Base-by-base conservation (phyloP, 1,140 invertebrate genomes). In the Lordiphosa stackelbergi region DNA sequence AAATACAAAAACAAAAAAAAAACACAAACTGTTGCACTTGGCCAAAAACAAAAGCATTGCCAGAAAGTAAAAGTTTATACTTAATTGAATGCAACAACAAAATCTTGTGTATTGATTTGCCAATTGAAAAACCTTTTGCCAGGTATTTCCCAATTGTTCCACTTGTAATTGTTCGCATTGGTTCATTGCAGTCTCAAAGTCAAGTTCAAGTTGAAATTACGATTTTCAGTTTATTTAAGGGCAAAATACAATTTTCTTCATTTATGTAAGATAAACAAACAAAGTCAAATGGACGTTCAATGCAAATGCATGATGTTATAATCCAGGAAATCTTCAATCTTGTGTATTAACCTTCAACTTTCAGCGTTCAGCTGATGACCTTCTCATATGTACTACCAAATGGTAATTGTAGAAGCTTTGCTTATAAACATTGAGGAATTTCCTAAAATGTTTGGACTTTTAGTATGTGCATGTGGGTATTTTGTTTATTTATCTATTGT, bases 61-160 rank as follows among this genome's bases (percentile, higher is more conserved):
- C 77, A 81, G 77, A 81, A 83, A 81, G 75, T 81, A 81, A 81
- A 75, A 81, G 75, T 81, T 73, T 57, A 59, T 31, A 31, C 28
- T 5, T 8, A 31, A 6, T 31, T 31, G 6, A 57, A 42, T 36
- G 51, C 58, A 55, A 60, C 52, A 48, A 53, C 63, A 36, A 51
- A 53, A n/a, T 48, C 54, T 31, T 12, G 22, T 47, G 46, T 31
- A 65, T 49, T 69, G 69, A 72, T 72, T 69, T 68, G 71, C 59
- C 68, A 83, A 66, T 47, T 9, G 42, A 47, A 36, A 52, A 66
- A 71, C 59, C 66, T 56, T 51, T 61, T 81, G 75, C 77, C 75
- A 81, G 75, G 77, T 81, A 81, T 81, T 81, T 81, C 58, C 42
- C 53, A 69, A 75, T 58, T 59, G 45, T 53, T 31, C 28, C 28